Percentiles rank a stretch among this genome's conserved stretches.
These are phyloP conservation scores for Herpetotheres cachinnans DNA, from an alignment of 2,113 vertebrate genomes.

Conservation along the genomic window DNA sequence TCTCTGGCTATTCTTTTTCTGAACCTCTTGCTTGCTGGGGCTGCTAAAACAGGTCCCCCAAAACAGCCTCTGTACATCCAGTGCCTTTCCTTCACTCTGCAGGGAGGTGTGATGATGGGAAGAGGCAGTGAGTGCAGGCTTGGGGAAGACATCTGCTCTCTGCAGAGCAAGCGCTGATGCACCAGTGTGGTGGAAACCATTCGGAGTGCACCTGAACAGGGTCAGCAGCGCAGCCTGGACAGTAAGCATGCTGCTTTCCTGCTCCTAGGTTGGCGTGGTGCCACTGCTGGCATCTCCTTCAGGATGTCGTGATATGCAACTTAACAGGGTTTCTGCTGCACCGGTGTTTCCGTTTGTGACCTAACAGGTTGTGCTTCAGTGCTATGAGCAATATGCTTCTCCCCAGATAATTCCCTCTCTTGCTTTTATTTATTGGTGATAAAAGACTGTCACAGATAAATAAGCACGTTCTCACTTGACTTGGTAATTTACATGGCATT, in stretches of 20 bases:
- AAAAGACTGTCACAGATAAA: conserved; percentile 46
- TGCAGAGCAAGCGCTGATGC: neutral
- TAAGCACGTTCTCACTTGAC: conserved; percentile 53
- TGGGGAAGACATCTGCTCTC: neutral
- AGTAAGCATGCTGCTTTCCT: neutral
- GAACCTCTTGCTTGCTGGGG: neutral
- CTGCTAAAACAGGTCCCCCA: neutral
- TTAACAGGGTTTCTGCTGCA: neutral
- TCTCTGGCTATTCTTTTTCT: neutral
- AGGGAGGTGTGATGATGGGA: neutral
- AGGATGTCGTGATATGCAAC: fast-evolving
- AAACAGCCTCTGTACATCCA: neutral
- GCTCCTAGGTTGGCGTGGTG: neutral
- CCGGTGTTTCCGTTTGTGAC: neutral
- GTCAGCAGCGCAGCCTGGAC: neutral
- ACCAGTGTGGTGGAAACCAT: neutral
- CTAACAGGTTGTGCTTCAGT: neutral
- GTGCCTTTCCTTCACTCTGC: neutral
- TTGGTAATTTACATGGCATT: conserved; percentile 55
- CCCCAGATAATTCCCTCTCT: conserved; percentile 1
- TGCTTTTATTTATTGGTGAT: conserved; percentile 50
- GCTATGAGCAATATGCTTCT: neutral
- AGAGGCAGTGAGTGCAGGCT: neutral
- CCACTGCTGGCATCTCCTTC: neutral
- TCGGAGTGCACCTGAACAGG: neutral